Base-by-base conservation (phyloP, 2,113 vertebrate genomes). In the Limnothrissa miodon region DNA sequence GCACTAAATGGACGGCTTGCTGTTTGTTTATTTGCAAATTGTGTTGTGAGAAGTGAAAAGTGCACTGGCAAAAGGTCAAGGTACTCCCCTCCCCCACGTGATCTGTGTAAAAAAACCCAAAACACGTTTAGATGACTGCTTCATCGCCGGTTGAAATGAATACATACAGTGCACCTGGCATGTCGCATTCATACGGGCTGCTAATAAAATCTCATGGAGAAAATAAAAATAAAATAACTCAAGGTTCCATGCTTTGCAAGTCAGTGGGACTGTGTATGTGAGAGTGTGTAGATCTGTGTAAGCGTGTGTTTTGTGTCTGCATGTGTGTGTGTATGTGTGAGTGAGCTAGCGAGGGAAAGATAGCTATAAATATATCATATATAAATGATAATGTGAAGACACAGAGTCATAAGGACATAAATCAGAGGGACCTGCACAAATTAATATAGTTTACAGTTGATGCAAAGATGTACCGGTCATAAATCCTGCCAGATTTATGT, bases 371-470 rank as follows among this genome's bases (percentile, higher is more conserved):
- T 92, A 93, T 91, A 90, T 87, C 78, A 82, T 84, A 87, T 90
- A 90, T 89, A 92, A 91, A 93, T 93, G 90, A 90, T 90, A 84
- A 92, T 91, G 89, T 88, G 88, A 87, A 88, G 85, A 90, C 88
- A 91, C 81, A 78, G 89, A 66, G 85, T 87, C 90, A 90, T 85
- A 89, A 82, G 89, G 81, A 87, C 80, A 90, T 93, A 91, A 93
- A 93, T 93, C 90, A 90, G 85, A 85, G 82, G 42, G 81, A 81
- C 82, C 85, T 82, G 79, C 56, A 85, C 90, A 92, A 89, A 91
- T 89, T 90, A 93, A 92, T 90, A 90, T 87, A 91, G 90, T 88
- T 92, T 90, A 92, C 89, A 87, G 86, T 83, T 91, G 90, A 91
- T 87, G 74, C 42, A 87, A 83, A 79, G 86, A 82, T 87, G 84